phyloP scores from a whole-genome alignment of 2,888 invertebrate genomes.

The Euclidia mi region DNA sequence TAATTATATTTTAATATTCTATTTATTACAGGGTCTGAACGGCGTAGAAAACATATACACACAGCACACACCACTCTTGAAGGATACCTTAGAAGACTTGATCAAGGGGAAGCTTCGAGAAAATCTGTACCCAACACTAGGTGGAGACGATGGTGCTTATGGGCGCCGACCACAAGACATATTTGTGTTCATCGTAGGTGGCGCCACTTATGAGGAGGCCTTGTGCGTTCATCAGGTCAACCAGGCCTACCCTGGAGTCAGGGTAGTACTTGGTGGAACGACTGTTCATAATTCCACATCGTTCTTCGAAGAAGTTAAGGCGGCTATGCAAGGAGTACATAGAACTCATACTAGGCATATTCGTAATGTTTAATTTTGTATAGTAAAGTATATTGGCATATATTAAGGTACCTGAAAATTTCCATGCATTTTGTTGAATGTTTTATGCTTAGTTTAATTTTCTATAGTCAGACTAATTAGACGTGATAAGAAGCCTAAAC shows the following conservation, averaged over 20 bases:
- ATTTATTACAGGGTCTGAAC: slow-evolving; percentile 91
- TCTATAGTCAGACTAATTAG: too few relatives aligned
- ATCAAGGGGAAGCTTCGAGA: slow-evolving; percentile 97
- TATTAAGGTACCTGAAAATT: slow-evolving; percentile 21
- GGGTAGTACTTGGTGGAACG: slow-evolving; percentile 97
- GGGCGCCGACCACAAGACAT: slow-evolving; percentile 95
- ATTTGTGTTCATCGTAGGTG: slow-evolving; percentile 99
- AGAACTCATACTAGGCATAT: slow-evolving; percentile 91
- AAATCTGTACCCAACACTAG: slow-evolving; percentile 95
- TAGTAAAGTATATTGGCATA: background rate
- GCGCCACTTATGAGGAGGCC: slow-evolving; percentile 99
- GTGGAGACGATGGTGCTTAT: slow-evolving; percentile 87
- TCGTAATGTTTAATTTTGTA: slow-evolving; percentile 71
- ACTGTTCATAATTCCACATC: slow-evolving; percentile 96
- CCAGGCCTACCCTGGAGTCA: slow-evolving; percentile 92
- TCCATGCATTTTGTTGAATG: slow-evolving; percentile 20
- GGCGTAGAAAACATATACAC: slow-evolving; percentile 99
- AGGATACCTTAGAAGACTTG: slow-evolving; percentile 96
- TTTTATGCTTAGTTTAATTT: background rate
- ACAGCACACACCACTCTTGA: slow-evolving; percentile 98
- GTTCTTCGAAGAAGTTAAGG: slow-evolving; percentile 94
- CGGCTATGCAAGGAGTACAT: slow-evolving; percentile 92
- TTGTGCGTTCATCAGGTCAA: slow-evolving; percentile 95
- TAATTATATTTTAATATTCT: background rate
- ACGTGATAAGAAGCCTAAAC: too few relatives aligned